A percentile compares a stretch with the other conserved stretches of the same genome.
phyloP scores from a whole-genome alignment of 2,113 vertebrate species.

The Mola mola region DNA sequence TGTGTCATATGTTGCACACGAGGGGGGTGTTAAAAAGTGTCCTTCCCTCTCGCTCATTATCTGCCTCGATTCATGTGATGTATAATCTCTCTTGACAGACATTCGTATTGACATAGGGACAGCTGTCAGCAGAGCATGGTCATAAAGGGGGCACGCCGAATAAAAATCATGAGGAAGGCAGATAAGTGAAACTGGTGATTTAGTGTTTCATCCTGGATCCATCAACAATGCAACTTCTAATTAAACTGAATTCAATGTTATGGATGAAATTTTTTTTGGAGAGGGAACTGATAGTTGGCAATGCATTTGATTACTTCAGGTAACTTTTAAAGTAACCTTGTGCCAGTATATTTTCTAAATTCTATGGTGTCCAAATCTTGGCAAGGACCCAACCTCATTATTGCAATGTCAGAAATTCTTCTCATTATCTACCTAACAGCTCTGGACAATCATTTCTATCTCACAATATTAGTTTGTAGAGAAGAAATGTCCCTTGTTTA shows the following conservation, averaged over 20 bases:
- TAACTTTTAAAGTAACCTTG: slow-evolving; percentile 62
- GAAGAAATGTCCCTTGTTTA: slow-evolving; percentile 26
- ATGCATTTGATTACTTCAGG: slow-evolving; percentile 71
- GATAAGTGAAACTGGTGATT: slow-evolving; percentile 55
- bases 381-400: slow-evolving; percentile 69
- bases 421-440: slow-evolving; percentile 57
- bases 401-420: slow-evolving; percentile 56
- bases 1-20: slow-evolving; percentile 78
- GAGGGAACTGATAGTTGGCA: slow-evolving; percentile 43
- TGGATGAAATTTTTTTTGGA: slow-evolving; percentile 65
- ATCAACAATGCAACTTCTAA: slow-evolving; percentile 53
- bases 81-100: slow-evolving; percentile 80
- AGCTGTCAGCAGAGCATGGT: slow-evolving; percentile 72
- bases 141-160: slow-evolving; percentile 60
- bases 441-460: slow-evolving; percentile 40
- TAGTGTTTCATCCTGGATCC: slow-evolving; percentile 52
- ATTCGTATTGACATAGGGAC: slow-evolving; percentile 77
- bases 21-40: slow-evolving; percentile 77
- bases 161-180: slow-evolving; percentile 51
- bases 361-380: slow-evolving; percentile 58
- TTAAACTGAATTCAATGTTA: slow-evolving; percentile 70
- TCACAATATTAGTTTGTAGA: slow-evolving; percentile 32
- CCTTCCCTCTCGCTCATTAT: slow-evolving; percentile 81
- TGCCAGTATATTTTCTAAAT: slow-evolving; percentile 61
- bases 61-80: slow-evolving; percentile 78